A percentile compares a stretch with the other conserved stretches of the same genome.
phyloP scores from a whole-genome alignment of 2,797 vertebrate genomes.

The Catamblyrhynchus diadema region DNA sequence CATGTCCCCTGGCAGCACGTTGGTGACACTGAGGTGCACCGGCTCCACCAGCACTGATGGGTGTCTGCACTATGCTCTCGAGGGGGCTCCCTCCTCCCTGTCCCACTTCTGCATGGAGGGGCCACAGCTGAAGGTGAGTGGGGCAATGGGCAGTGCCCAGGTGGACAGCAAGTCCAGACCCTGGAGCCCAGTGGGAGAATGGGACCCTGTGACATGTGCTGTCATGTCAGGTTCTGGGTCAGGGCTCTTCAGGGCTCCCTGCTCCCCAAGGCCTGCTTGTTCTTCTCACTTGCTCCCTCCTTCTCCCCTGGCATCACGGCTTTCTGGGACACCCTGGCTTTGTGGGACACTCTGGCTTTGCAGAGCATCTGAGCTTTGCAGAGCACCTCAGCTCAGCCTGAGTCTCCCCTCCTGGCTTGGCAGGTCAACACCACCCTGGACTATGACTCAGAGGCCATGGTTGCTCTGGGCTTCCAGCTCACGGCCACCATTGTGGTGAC shows the following conservation, averaged over 20 bases:
- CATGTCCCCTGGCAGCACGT: neutral
- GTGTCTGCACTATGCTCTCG: slow-evolving; percentile 55
- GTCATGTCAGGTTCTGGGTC: rapidly evolving
- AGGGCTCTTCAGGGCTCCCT: neutral
- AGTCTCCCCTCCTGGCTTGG: neutral
- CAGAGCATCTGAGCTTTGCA: neutral
- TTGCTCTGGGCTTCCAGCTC: slow-evolving; percentile 50
- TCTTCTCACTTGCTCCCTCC: rapidly evolving
- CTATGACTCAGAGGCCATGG: slow-evolving; percentile 58
- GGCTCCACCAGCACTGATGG: neutral
- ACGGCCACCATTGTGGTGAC: slow-evolving; percentile 65
- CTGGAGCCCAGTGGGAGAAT: rapidly evolving
- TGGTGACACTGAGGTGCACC: slow-evolving; percentile 58
- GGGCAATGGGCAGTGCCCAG: rapidly evolving
- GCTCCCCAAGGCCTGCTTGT: neutral
- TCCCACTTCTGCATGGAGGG: slow-evolving; percentile 63
- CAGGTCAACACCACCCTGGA: slow-evolving; percentile 75
- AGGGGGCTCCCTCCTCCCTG: neutral
- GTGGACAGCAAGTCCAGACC: neutral
- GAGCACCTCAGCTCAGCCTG: neutral
- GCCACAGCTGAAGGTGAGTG: slow-evolving; percentile 49
- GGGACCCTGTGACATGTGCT: neutral
- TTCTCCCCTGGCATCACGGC: rapidly evolving
- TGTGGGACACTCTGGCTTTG: neutral
- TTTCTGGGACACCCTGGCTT: neutral